Evolutionary conservation across 1,140 invertebrate genomes (phyloP), one percentile per base, ranked within the genome.

Genomic region (Cotesia vestalis): DNA sequence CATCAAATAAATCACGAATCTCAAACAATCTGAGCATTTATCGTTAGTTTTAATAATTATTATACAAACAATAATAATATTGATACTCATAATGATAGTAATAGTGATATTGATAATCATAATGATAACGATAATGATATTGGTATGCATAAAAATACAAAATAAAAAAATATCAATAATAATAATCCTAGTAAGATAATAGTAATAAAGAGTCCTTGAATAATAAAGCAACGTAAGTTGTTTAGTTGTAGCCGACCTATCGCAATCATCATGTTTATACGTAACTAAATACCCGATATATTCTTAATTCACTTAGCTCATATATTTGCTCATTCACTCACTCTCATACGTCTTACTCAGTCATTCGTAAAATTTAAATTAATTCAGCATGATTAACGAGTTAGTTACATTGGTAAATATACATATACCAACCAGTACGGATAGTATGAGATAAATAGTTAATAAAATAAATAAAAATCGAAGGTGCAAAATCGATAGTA

Each of bases 401-500:
- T 35, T 34, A 38, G 36, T 63, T 63, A 61, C 27, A 2, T 27
- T 27, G 27, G 27, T 35, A 8, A 17, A 4, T 57, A 14, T 14
- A 11, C 12, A 57, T 14, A 60, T 34, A 27, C 27, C 12, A 36
- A 52, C 35, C n/a, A 14, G 61, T 27, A 35, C 27, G 59, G 34
- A 17, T 34, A 61, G 6, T 61, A 61, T 34, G 35, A 61, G 35
- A 61, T 9, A 55, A 55, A 55, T 55, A 68, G 17, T 68, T 9
- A n/a, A 57, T 14, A 57, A 64, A 71, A 51, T n/a, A 51, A 52
- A 51, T 35, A 70, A 52, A 52, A 34, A 52, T 38, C 6, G n/a
- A 36, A 57, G 27, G 61, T 64, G 35, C 61, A 71, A 61, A 57
- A 36, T 38, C 51, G 69, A 64, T 20, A 62, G 61, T 71, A 71